Percentiles rank a stretch among this genome's conserved stretches.
These are phyloP conservation scores for Drosophila triauraria DNA, from an alignment of 1,140 invertebrate species.

Conservation along the genomic window DNA sequence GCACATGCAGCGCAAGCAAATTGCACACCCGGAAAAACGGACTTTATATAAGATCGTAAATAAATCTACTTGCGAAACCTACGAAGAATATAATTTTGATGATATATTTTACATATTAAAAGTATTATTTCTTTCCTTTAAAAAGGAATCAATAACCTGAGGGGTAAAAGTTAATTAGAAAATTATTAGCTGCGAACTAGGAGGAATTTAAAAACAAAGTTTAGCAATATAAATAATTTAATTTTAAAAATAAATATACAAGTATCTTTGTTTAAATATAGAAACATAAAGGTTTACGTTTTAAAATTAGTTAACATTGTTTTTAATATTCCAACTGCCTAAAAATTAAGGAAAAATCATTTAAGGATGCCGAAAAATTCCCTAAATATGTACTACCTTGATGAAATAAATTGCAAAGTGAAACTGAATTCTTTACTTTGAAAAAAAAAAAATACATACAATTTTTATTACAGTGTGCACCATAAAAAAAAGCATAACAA, in stretches of 20 bases:
- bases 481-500: conserved; percentile 7
- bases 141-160: not conserved
- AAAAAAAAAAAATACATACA: too few species aligned
- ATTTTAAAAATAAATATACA: too few species aligned
- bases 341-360: too few species aligned
- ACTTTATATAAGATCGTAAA: not conserved
- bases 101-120: not conserved
- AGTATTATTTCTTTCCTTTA: not conserved
- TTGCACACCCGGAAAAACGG: conserved; percentile 20
- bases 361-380: too few species aligned
- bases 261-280: too few species aligned
- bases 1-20: conserved; percentile 35
- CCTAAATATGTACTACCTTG: too few species aligned
- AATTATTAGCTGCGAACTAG: not conserved
- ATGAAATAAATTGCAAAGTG: too few species aligned
- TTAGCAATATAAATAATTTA: not conserved
- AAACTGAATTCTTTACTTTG: too few species aligned
- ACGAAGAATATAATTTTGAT: too few species aligned
- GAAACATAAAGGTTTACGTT: too few species aligned
- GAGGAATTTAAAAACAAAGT: not conserved
- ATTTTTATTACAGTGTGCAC: not conserved
- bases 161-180: not conserved
- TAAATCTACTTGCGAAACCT: not conserved
- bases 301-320: too few species aligned
- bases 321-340: too few species aligned